Base-by-base conservation (phyloP, 1,140 invertebrate species). In the Sarcophaga peregrina region DNA sequence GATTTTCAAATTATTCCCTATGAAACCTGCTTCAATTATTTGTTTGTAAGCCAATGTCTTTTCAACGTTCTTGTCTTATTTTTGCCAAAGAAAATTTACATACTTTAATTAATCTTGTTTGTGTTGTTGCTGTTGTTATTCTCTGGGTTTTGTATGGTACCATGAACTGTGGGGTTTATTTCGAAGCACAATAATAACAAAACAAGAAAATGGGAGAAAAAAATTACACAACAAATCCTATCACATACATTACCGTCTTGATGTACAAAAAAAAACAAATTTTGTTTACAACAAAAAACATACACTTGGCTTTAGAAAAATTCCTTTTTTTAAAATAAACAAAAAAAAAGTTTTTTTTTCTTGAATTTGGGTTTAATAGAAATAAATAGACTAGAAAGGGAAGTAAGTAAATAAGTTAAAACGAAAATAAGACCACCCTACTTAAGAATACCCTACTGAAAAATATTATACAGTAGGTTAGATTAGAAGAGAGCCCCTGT, bases 91-190 rank as follows among this genome's bases (percentile, higher is more conserved):
- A 85, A 88, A 88, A 88, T 88, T 88, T 88, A 88, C 87, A 88
- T 88, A 88, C 87, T 87, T 88, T 88, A 88, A 88, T 88, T 88
- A 88, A 88, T 88, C 87, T 88, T 88, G 86, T 88, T 88, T 88
- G 87, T 86, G 87, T 37, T 37, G 25, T 37, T 37, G 25, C 4
- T 37, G 25, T 37, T 37, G 25, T 4, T 37, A 4, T 37, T 2
- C 25, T 37, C 25, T 37, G 25, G 25, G 25, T 37, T 37, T 83
- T 88, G 87, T 86, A 86, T 47, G 46, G 46, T 17, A 37, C 62
- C 81, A 82, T 50, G 75, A 78, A 47, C 75, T 62, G 13, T 37
- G 25, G 25, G 25, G 25, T 37, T 37, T 37, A 37, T 37, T 37
- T 37, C 25, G 25, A 37, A 37, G 25, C 25, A 2, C 4, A 37